These are phyloP conservation scores for Chrysomela aeneicollis DNA, from an alignment of 2,888 invertebrate genomes.

Conservation along the genomic window DNA sequence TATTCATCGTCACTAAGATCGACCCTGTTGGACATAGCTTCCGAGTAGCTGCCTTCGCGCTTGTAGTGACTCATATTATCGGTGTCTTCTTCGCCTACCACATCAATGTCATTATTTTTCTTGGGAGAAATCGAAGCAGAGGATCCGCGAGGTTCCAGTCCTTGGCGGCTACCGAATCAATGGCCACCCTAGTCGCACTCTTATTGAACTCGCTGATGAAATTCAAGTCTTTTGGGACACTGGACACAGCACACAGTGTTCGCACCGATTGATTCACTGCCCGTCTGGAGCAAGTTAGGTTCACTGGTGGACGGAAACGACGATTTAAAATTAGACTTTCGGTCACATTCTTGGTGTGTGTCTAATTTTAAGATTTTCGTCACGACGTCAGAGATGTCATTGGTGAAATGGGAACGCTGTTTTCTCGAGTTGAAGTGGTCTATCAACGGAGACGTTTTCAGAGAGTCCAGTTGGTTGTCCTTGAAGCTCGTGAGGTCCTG, in stretches of 20 bases:
- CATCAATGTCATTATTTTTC: slow-evolving; percentile 29
- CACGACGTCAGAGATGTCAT: slow-evolving; percentile 39
- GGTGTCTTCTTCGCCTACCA: slow-evolving; percentile 42
- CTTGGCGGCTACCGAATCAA: slow-evolving; percentile 57
- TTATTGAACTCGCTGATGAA: slow-evolving; percentile 61
- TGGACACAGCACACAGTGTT: slow-evolving; percentile 46
- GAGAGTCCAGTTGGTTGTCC: slow-evolving; percentile 50
- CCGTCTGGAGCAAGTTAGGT: slow-evolving; percentile 54
- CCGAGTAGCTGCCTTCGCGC: slow-evolving; percentile 59
- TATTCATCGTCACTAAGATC: slow-evolving; percentile 63
- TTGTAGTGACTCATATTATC: slow-evolving; percentile 46
- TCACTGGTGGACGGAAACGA: slow-evolving; percentile 56
- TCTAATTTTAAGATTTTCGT: slow-evolving; percentile 47
- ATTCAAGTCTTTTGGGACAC: slow-evolving; percentile 74
- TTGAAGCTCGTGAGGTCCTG: slow-evolving; percentile 58
- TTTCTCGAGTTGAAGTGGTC: slow-evolving; percentile 53
- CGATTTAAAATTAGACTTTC: slow-evolving; percentile 53
- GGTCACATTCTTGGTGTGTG: slow-evolving; percentile 38
- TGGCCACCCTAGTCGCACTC: slow-evolving; percentile 24
- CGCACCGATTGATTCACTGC: slow-evolving; percentile 18
- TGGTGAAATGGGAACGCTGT: slow-evolving; percentile 36
- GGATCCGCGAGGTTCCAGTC: slow-evolving; percentile 59
- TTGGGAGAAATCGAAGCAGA: slow-evolving; percentile 17
- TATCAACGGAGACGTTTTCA: slow-evolving; percentile 50
- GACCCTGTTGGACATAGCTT: slow-evolving; percentile 58